phyloP scores from a whole-genome alignment of 2,888 invertebrate species.

The Drosophila limbata region DNA sequence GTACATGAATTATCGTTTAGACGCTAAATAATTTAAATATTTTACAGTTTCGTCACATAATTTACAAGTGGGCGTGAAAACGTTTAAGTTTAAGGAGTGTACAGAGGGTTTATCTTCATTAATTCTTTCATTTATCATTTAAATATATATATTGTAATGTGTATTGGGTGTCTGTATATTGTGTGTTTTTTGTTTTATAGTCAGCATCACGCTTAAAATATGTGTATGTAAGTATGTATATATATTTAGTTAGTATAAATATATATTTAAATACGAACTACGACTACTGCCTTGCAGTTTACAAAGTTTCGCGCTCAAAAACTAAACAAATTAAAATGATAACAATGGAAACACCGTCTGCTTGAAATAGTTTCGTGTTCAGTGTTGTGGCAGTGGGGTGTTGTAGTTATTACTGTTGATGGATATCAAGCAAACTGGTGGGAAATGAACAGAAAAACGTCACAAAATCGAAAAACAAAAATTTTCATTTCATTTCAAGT shows the following conservation, averaged over 20 bases:
- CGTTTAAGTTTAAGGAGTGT: slow-evolving; percentile 69
- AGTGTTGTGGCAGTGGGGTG: slow-evolving; percentile 55
- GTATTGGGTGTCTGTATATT: slow-evolving; percentile 44
- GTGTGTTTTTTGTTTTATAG: slow-evolving; percentile 27
- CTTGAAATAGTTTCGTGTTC: slow-evolving; percentile 42
- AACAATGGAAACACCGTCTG: slow-evolving; percentile 40
- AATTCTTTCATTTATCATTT: slow-evolving; percentile 20
- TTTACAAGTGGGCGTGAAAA: slow-evolving; percentile 73
- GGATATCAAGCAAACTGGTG: slow-evolving; percentile 29
- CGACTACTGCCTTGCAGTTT: slow-evolving; percentile 49
- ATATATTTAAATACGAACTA: slow-evolving; percentile 14
- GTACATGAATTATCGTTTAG: slow-evolving; percentile 66
- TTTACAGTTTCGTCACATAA: slow-evolving; percentile 75
- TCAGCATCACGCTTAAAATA: slow-evolving; percentile 51
- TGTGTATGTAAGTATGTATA: slow-evolving; percentile 13
- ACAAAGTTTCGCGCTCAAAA: slow-evolving; percentile 66
- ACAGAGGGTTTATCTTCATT: slow-evolving; percentile 47
- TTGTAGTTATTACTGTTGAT: slow-evolving; percentile 19
- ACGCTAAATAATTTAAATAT: slow-evolving; percentile 78
- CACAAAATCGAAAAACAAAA: slow-evolving; percentile 26
- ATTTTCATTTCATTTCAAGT: slow-evolving; percentile 2
- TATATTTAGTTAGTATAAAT: slow-evolving; percentile 25
- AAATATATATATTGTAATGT: slow-evolving; percentile 37
- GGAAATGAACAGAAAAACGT: slow-evolving; percentile 19
- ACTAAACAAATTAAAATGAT: slow-evolving; percentile 22